Evolutionary conservation across 35 echinoderm and acorn worm species (phyloP), one percentile per base, ranked within the genome.

Genomic region (Lytechinus variegatus): DNA sequence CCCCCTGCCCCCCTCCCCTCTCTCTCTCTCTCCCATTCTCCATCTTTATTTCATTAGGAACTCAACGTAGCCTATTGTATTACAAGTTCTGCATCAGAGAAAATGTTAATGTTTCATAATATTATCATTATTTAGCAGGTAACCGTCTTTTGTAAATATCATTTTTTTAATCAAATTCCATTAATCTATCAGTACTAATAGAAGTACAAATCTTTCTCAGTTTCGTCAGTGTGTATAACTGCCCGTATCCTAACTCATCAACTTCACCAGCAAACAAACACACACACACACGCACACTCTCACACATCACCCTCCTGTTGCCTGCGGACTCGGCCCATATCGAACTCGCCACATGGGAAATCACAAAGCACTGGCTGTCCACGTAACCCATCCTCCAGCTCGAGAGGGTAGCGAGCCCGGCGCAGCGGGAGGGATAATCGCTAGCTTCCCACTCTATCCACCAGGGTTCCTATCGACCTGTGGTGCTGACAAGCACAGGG

Each of bases 401-500:
- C 88, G 24, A 29, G 88, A 90, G 29, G 88, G 88, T 54, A 54
- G 88, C 88, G 88, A 90, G 88, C 88, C 88, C 16, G 52, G 10
- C 88, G 88, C 88, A 90, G 88, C 88, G 88, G 88, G 88, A 90
- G 88, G 88, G 88, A 90, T 90, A 90, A 90, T 90, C 88, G 88
- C 88, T 52, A 90, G 66, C 88, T 54, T 90, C 88, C 88, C 88
- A 9, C 88, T 90, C 52, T 54, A 28, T 13, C 9, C 29, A 90
- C 52, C 10, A 54, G 16, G 88, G 88, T 90, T 90, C 88, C 88
- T 90, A 90, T 90, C 88, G 88, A 90, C 88, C 88, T 54, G 6
- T 14, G 52, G 88, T 52, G 88, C 28, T 52, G 13, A 33, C 10
- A 12, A 44, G 29, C 88, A 90, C 28, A 54, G 88, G 88, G 88